A percentile compares a stretch with the other conserved stretches of the same genome.
These are phyloP conservation scores for Hemibagrus guttatus DNA, from an alignment of 2,797 vertebrate species.

Conservation along the genomic window DNA sequence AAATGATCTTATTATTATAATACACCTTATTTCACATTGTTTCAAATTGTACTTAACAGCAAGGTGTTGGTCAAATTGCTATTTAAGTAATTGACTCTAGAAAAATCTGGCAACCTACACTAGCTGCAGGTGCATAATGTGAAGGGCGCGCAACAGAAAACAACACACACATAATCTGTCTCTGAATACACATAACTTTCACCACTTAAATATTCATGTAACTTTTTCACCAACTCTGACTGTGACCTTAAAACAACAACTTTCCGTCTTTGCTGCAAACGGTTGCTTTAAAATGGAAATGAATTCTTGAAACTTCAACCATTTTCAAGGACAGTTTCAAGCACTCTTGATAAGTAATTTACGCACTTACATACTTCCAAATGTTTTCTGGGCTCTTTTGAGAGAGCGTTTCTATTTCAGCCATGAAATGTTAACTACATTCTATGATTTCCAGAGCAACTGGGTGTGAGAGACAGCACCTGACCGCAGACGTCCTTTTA, in stretches of 20 bases:
- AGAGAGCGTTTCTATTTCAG: neutral
- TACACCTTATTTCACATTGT: neutral
- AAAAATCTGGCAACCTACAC: neutral
- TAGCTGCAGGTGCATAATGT: neutral
- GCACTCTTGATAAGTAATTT: slow-evolving; percentile 1
- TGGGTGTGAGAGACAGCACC: neutral
- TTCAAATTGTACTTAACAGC: neutral
- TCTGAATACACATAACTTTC: neutral
- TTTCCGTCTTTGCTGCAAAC: neutral
- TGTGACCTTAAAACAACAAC: neutral
- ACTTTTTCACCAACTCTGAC: too few species aligned
- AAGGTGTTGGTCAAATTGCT: neutral
- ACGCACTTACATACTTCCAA: neutral
- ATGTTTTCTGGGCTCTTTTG: neutral
- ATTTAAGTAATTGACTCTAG: neutral
- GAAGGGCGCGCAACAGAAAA: neutral
- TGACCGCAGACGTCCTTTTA: slow-evolving; percentile 16
- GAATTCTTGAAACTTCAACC: neutral
- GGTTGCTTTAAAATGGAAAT: neutral
- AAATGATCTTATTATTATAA: neutral
- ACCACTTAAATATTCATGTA: neutral
- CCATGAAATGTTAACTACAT: neutral
- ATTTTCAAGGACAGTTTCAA: neutral
- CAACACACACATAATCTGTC: neutral
- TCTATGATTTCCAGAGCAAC: slow-evolving; percentile 1